These are phyloP conservation scores for Boloria selene DNA, from an alignment of 2,888 invertebrate genomes.

Conservation along the genomic window DNA sequence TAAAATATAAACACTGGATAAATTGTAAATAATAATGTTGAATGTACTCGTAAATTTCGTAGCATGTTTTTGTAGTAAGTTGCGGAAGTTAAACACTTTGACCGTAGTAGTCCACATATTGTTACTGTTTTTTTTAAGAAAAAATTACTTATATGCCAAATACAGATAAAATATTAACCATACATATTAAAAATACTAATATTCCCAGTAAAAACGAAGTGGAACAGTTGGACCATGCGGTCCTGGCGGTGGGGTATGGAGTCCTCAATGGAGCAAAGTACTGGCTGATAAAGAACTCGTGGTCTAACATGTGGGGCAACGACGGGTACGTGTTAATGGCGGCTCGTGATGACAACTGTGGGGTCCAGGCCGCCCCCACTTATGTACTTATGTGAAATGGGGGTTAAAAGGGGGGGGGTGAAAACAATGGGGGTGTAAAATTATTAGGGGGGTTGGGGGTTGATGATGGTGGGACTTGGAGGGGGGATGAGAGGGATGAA, in stretches of 20 bases:
- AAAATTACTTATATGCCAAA: no score
- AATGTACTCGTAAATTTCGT: no score
- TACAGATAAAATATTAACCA: no score
- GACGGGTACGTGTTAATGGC: constrained; percentile 97
- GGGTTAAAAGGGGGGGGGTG: background rate
- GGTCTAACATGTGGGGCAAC: constrained; percentile 99
- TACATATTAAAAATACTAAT: background rate
- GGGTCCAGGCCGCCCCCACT: constrained; percentile 93
- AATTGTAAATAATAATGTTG: no score
- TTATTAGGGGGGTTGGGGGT: no score
- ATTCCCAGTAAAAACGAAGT: constrained; percentile 85
- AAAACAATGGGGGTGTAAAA: no score
- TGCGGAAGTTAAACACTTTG: no score
- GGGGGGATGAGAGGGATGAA: background rate
- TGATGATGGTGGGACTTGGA: background rate
- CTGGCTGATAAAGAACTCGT: constrained; percentile 97
- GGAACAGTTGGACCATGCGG: constrained; percentile 94
- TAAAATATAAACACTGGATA: no score
- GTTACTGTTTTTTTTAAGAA: no score
- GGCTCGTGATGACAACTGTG: constrained; percentile 95
- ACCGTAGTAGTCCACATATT: no score
- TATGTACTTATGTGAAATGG: constrained; percentile 85
- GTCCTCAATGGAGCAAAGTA: constrained; percentile 90
- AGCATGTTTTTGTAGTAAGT: no score
- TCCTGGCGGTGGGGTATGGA: constrained; percentile 96